Conservation (phyloP, 2,113 vertebrate genomes). For the Megaceryle torquata region DNA sequence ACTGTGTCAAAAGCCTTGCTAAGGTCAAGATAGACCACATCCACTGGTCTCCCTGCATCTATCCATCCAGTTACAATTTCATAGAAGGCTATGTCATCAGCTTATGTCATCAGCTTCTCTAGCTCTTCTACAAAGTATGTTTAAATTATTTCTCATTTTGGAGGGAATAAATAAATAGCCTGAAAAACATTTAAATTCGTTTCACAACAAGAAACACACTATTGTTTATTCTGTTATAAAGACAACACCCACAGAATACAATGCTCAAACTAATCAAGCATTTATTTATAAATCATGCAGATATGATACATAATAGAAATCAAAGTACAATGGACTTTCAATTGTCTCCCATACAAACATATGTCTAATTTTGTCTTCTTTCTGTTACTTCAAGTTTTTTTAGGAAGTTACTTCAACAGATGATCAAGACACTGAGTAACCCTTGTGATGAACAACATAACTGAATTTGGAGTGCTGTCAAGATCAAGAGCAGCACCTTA, state of each 20-base stretch:
- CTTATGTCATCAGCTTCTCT: background rate
- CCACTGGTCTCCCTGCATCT: too few species aligned
- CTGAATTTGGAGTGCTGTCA: background rate
- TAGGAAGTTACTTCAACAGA: background rate
- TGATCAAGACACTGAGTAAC: background rate
- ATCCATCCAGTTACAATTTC: too few species aligned
- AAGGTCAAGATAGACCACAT: too few species aligned
- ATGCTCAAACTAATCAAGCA: background rate
- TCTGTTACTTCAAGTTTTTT: background rate
- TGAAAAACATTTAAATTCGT: background rate
- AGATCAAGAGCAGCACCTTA: background rate
- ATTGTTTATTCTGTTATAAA: background rate
- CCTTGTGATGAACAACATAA: background rate
- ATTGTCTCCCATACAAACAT: background rate
- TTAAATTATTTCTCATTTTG: background rate
- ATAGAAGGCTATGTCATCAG: too few species aligned
- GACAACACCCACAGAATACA: background rate
- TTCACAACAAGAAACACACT: background rate
- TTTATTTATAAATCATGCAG: background rate
- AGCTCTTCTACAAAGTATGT: background rate
- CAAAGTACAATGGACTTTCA: background rate
- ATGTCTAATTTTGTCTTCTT: background rate
- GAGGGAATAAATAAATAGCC: background rate
- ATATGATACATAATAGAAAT: background rate
- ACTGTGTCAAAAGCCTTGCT: too few species aligned